Percentiles rank a stretch among this genome's conserved stretches.
These are phyloP conservation scores for Physella acuta DNA, from an alignment of 1,140 invertebrate species.

Conservation along the genomic window DNA sequence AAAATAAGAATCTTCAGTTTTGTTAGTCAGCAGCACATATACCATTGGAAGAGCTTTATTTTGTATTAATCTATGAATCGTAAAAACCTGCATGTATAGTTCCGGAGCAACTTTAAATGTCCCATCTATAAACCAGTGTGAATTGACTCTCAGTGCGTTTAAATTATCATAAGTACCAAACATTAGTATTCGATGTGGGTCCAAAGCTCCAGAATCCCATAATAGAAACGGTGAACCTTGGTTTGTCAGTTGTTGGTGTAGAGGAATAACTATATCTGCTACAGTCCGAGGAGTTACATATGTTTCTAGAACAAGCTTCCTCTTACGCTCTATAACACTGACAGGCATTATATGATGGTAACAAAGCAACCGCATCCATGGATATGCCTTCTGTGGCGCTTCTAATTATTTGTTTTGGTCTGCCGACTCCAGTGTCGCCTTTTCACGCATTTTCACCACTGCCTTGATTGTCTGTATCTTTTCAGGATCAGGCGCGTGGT, in stretches of 20 bases:
- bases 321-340: neutral
- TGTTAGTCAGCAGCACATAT: neutral
- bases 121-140: neutral
- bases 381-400: neutral
- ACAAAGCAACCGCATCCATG: neutral
- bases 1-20: neutral
- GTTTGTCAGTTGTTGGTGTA: neutral
- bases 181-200: neutral
- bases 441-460: neutral
- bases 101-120: neutral
- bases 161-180: neutral
- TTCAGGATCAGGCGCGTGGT: neutral
- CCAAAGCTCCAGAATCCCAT: neutral
- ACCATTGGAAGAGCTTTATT: neutral
- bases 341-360: neutral
- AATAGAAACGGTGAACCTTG: neutral
- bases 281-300: neutral
- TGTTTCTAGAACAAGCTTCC: neutral
- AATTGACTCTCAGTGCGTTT: neutral
- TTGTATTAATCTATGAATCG: neutral
- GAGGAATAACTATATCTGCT: too few species aligned
- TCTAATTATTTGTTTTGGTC: neutral
- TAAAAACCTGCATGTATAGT: neutral
- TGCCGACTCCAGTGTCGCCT: neutral
- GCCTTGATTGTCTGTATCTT: neutral